A percentile compares a stretch with the other conserved stretches of the same genome.
Evolutionary conservation across 2,888 invertebrate genomes (phyloP).

Genomic region (Andrena dorsata): DNA sequence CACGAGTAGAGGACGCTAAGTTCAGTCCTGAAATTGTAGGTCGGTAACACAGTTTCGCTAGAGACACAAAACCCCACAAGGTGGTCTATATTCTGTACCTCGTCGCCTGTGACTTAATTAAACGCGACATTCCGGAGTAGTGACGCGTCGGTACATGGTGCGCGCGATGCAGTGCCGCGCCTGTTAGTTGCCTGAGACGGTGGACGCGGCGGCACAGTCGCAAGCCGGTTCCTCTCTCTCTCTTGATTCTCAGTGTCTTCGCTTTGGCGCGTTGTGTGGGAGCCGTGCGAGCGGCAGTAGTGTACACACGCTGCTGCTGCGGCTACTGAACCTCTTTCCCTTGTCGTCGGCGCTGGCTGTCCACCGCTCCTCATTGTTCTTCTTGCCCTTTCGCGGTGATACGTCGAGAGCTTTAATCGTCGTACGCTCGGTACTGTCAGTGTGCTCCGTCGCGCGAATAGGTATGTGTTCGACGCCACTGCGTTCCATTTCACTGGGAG

Average conservation of each 20-base stretch:
- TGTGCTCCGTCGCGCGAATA: slow-evolving; percentile 20
- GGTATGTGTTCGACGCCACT: slow-evolving; percentile 46
- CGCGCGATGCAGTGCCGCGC: slow-evolving; percentile 48
- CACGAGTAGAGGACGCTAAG: too few species aligned
- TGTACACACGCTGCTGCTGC: slow-evolving; percentile 61
- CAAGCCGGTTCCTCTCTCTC: slow-evolving; percentile 57
- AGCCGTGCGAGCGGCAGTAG: slow-evolving; percentile 57
- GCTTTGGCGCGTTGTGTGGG: slow-evolving; percentile 58
- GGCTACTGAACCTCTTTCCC: slow-evolving; percentile 53
- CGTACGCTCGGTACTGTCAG: slow-evolving; percentile 11
- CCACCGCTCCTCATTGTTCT: slow-evolving; percentile 32
- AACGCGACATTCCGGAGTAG: slow-evolving; percentile 59
- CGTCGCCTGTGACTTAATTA: slow-evolving; percentile 45
- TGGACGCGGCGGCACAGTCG: slow-evolving; percentile 67
- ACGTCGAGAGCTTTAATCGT: slow-evolving; percentile 1
- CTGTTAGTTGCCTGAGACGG: slow-evolving; percentile 51
- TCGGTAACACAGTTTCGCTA: too few species aligned
- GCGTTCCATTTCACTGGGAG: slow-evolving; percentile 10
- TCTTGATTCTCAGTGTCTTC: slow-evolving; percentile 51
- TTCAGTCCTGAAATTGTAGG: too few species aligned
- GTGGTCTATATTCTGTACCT: too few species aligned
- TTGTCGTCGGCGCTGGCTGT: slow-evolving; percentile 24
- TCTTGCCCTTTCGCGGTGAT: slow-evolving; percentile 1
- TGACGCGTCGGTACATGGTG: slow-evolving; percentile 59
- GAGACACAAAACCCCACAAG: too few species aligned